Conservation (phyloP, 2,113 vertebrate genomes). For the rat (Rattus norvegicus) region DNA sequence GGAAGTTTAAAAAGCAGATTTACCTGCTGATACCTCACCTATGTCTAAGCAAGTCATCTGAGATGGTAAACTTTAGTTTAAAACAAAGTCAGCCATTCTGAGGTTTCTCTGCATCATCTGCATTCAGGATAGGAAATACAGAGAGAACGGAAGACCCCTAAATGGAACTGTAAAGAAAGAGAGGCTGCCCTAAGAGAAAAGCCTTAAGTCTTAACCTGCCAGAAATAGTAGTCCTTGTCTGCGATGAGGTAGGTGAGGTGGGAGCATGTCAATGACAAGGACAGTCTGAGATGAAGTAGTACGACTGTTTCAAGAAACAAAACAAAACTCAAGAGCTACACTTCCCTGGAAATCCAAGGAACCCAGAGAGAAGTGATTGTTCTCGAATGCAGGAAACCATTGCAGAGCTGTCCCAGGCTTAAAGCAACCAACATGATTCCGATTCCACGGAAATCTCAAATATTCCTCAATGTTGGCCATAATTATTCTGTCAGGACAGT, state of each 20-base stretch:
- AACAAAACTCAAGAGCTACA: not conserved
- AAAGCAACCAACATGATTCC: not conserved
- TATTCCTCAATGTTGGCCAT: accelerated
- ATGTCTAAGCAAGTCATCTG: not conserved
- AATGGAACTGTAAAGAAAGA: accelerated
- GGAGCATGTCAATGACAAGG: not conserved
- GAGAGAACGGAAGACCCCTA: not conserved
- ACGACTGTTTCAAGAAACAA: not conserved
- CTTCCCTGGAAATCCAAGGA: not conserved
- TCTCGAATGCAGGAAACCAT: not conserved
- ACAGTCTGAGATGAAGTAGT: not conserved
- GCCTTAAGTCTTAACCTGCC: not conserved
- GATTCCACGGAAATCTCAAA: not conserved
- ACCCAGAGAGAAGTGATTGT: not conserved
- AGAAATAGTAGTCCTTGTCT: not conserved
- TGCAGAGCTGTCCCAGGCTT: not conserved
- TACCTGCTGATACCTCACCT: not conserved
- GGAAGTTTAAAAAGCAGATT: not conserved
- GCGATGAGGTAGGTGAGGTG: not conserved
- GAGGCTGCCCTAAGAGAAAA: not conserved
- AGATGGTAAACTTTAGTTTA: not conserved
- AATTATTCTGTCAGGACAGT: not conserved
- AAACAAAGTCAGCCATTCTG: not conserved
- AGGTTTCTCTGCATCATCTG: not conserved
- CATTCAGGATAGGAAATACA: not conserved